These are phyloP conservation scores for Conchocele bisecta DNA, from an alignment of 2,888 invertebrate species.

Conservation along the genomic window DNA sequence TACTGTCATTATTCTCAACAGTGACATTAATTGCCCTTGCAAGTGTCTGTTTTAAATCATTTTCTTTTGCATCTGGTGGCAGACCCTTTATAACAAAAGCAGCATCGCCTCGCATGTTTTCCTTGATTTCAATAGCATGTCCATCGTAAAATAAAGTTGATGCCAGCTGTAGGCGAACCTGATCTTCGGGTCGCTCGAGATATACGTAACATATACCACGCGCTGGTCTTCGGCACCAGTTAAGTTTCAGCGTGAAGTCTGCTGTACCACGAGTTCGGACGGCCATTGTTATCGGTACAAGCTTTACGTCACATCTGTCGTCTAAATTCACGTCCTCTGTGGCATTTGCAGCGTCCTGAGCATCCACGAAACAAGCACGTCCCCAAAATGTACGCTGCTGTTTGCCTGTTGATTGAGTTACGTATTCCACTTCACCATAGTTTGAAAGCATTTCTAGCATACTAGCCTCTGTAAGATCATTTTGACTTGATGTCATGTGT, in stretches of 20 bases:
- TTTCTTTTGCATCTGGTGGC: slow-evolving; percentile 41
- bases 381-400: slow-evolving; percentile 63
- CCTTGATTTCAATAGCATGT: rapidly evolving
- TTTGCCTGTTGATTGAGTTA: slow-evolving; percentile 46
- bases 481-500: slow-evolving; percentile 7
- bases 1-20: background rate
- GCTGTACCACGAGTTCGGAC: background rate
- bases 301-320: slow-evolving; percentile 5
- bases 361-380: slow-evolving; percentile 58
- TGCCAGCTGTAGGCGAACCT: slow-evolving; percentile 9
- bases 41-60: slow-evolving; percentile 39
- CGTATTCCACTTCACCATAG: slow-evolving; percentile 59
- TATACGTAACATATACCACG: slow-evolving; percentile 65
- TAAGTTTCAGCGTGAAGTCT: slow-evolving; percentile 59
- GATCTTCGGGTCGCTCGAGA: slow-evolving; percentile 48
- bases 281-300: slow-evolving; percentile 16
- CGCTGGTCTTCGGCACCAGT: slow-evolving; percentile 65
- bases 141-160: background rate
- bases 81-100: slow-evolving; percentile 31
- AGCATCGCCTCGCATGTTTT: slow-evolving; percentile 2
- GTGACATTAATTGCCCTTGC: slow-evolving; percentile 9
- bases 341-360: slow-evolving; percentile 50
- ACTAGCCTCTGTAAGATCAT: slow-evolving; percentile 23
- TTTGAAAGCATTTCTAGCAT: slow-evolving; percentile 4
- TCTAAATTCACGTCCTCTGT: slow-evolving; percentile 33